These are phyloP conservation scores for Panzeria rudis DNA, from an alignment of 2,888 invertebrate species.

Conservation along the genomic window DNA sequence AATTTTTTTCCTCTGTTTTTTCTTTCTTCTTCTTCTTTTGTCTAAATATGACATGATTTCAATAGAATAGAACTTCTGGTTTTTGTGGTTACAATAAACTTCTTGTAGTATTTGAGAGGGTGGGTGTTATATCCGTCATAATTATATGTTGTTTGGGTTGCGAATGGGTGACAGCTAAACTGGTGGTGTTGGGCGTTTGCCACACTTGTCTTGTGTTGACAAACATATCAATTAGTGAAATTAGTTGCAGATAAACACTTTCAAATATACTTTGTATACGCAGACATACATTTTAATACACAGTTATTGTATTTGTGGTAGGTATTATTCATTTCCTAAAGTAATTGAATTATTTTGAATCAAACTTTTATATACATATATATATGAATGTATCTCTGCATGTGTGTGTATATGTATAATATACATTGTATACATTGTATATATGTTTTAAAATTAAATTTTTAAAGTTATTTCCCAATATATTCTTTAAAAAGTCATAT, in stretches of 20 bases:
- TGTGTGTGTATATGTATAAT: neutral
- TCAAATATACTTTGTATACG: slow-evolving; percentile 8
- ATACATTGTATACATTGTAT: too few relatives aligned
- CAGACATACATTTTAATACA: neutral
- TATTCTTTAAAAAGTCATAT: too few relatives aligned
- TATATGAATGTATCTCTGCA: neutral
- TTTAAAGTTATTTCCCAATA: too few relatives aligned
- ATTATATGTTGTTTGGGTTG: slow-evolving; percentile 61
- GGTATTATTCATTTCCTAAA: slow-evolving; percentile 54
- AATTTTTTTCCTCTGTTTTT: slow-evolving; percentile 20
- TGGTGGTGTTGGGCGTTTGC: slow-evolving; percentile 58
- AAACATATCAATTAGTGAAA: slow-evolving; percentile 79
- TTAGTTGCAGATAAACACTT: slow-evolving; percentile 74
- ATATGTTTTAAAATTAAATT: neutral
- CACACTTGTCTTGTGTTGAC: slow-evolving; percentile 72
- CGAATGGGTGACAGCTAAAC: slow-evolving; percentile 9
- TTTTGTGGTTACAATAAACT: slow-evolving; percentile 56
- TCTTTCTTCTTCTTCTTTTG: slow-evolving; percentile 17
- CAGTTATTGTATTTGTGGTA: slow-evolving; percentile 9
- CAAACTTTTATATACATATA: neutral
- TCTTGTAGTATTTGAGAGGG: neutral
- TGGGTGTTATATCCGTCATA: slow-evolving; percentile 46
- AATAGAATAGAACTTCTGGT: slow-evolving; percentile 34
- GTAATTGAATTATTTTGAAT: slow-evolving; percentile 60
- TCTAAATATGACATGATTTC: slow-evolving; percentile 67